Conservation (phyloP, 2,113 vertebrate genomes). For the Centropus bengalensis region DNA sequence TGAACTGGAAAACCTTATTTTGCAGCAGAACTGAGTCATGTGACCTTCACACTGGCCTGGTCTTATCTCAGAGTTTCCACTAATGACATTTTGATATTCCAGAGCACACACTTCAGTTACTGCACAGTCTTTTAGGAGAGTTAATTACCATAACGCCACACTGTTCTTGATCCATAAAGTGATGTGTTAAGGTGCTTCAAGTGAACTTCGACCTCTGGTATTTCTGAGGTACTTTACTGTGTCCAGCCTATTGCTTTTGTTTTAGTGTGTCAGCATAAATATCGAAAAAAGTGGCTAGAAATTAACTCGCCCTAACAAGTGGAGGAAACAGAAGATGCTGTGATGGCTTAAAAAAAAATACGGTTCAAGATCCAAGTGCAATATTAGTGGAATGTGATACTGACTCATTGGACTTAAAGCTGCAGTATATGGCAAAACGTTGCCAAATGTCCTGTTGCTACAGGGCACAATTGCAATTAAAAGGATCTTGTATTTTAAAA, state of each 20-base stretch:
- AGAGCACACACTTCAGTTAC: slow-evolving; percentile 78
- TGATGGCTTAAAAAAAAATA: slow-evolving; percentile 58
- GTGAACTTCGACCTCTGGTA: slow-evolving; percentile 78
- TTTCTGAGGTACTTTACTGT: slow-evolving; percentile 75
- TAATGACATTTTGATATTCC: slow-evolving; percentile 81
- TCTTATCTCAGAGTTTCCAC: slow-evolving; percentile 80
- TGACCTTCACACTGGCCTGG: slow-evolving; percentile 64
- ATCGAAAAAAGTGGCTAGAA: slow-evolving; percentile 77
- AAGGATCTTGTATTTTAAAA: slow-evolving; percentile 87
- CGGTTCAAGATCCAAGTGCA: slow-evolving; percentile 83
- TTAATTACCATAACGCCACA: slow-evolving; percentile 79
- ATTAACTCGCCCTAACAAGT: slow-evolving; percentile 78
- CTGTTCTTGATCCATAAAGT: slow-evolving; percentile 79
- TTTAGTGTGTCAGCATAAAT: slow-evolving; percentile 81
- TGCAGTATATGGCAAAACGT: slow-evolving; percentile 78
- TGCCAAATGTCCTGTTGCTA: slow-evolving; percentile 82
- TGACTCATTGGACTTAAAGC: slow-evolving; percentile 82
- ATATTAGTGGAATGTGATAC: slow-evolving; percentile 87
- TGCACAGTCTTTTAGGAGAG: slow-evolving; percentile 76
- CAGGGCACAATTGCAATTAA: slow-evolving; percentile 79
- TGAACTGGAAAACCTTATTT: slow-evolving; percentile 98
- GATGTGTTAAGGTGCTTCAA: slow-evolving; percentile 80
- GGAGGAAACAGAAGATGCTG: slow-evolving; percentile 79
- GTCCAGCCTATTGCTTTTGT: slow-evolving; percentile 80
- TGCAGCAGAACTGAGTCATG: slow-evolving; percentile 96